Conservation (phyloP, 1,140 invertebrate species). For the Carcinoscorpius rotundicauda region DNA sequence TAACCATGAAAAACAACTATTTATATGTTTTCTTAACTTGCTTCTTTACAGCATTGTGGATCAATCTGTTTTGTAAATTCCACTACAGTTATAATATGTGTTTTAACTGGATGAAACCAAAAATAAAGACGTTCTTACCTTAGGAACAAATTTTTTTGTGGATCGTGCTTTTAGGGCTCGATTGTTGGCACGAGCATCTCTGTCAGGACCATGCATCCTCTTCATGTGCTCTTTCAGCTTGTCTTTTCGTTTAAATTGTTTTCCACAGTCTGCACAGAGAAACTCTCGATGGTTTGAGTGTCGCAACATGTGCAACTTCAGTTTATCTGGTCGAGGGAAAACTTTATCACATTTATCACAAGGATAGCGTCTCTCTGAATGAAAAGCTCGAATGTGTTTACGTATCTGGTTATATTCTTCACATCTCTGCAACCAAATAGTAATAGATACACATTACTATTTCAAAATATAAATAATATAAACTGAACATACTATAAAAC, state of each 20-base stretch:
- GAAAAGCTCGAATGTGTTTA: slow-evolving; percentile 62
- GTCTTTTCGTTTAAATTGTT: slow-evolving; percentile 76
- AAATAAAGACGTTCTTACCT: slow-evolving; percentile 32
- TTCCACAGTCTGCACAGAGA: slow-evolving; percentile 64
- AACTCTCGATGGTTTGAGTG: slow-evolving; percentile 68
- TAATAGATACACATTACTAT: too few species aligned
- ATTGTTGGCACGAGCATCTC: slow-evolving; percentile 31
- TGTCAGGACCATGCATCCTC: slow-evolving; percentile 51
- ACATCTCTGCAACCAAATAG: slow-evolving; percentile 34
- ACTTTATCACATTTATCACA: slow-evolving; percentile 34
- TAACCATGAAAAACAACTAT: too few species aligned
- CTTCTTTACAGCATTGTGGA: too few species aligned
- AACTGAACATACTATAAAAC: too few species aligned
- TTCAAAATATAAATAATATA: too few species aligned
- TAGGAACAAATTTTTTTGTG: slow-evolving; percentile 43
- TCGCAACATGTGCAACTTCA: slow-evolving; percentile 56
- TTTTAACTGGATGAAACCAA: not conserved
- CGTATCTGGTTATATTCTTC: slow-evolving; percentile 50
- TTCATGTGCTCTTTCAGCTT: slow-evolving; percentile 68
- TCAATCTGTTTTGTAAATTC: too few species aligned
- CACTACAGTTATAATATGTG: not conserved
- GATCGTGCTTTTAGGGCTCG: slow-evolving; percentile 21
- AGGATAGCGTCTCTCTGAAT: slow-evolving; percentile 49
- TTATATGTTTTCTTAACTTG: too few species aligned
- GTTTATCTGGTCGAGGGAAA: slow-evolving; percentile 46